phyloP scores from a whole-genome alignment of 2,797 vertebrate genomes.

The Rhyacichthys aspro region DNA sequence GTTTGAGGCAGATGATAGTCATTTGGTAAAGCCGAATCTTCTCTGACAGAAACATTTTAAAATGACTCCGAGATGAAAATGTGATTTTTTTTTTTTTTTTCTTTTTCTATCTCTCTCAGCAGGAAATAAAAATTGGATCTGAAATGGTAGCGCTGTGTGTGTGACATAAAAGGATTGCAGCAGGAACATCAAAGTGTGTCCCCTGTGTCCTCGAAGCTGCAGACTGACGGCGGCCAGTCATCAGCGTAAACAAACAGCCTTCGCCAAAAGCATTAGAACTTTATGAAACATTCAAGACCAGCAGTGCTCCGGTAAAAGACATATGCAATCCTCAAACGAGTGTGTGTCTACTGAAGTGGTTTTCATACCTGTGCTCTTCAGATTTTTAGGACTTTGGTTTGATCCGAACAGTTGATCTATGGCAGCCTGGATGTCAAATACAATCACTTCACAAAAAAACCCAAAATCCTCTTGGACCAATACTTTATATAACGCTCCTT shows the following conservation, averaged over 20 bases:
- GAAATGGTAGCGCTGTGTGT: constrained; percentile 8
- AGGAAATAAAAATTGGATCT: constrained; percentile 12
- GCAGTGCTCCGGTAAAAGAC: too few relatives aligned
- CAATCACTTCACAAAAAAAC: too few relatives aligned
- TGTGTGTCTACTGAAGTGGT: too few relatives aligned
- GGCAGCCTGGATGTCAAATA: too few relatives aligned
- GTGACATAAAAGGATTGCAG: neutral
- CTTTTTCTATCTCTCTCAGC: neutral
- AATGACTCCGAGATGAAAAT: constrained; percentile 19
- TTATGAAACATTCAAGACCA: constrained; percentile 5
- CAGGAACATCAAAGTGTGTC: constrained; percentile 19
- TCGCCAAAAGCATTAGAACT: constrained; percentile 11
- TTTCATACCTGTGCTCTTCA: too few relatives aligned
- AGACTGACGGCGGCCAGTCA: constrained; percentile 16
- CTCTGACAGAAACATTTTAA: constrained; percentile 15
- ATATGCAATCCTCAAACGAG: too few relatives aligned
- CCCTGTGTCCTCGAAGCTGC: constrained; percentile 11
- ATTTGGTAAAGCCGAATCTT: constrained; percentile 34
- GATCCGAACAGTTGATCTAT: too few relatives aligned
- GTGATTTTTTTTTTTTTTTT: constrained; percentile 5
- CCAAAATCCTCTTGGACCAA: too few relatives aligned
- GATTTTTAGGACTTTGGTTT: too few relatives aligned
- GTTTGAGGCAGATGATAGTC: constrained; percentile 38
- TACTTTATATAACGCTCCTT: too few relatives aligned
- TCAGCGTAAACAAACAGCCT: constrained; percentile 29